Evolutionary conservation across 2,888 invertebrate species (phyloP), one percentile per base, ranked within the genome.

Genomic region (Campoplex capitator): DNA sequence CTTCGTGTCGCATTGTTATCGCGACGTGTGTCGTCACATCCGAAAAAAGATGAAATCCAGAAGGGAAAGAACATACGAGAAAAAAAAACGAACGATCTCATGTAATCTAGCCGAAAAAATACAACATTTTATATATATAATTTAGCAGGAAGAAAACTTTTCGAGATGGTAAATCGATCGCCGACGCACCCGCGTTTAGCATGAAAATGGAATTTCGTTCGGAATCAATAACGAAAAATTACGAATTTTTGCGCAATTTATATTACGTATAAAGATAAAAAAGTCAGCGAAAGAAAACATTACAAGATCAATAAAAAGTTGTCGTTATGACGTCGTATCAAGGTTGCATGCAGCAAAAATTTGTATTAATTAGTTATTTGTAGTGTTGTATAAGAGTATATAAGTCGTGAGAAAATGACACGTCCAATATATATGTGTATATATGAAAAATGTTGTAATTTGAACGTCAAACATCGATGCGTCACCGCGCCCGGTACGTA

Each of bases 401-500:
- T 38, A 38, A 4, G 35, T 28, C n/a, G 56, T 18, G 56, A 38
- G 68, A 68, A 42, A 68, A 68, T 13, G 13, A 35, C 13, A 23
- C 38, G 74, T 54, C n/a, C 6, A 18, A 4, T 38, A 11, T 6
- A 28, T 38, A 32, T 16, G 45, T 48, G 23, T 56, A 75, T 38
- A 42, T 81, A 65, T 58, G 54, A 48, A 38, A 32, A 48, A 79
- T 79, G 38, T 77, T 65, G 23, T 54, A 9, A 35, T 81, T 65
- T 68, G 38, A 42, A 62, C 74, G 85, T 74, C 28, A 85, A 58
- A 58, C 45, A 75, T 68, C 70, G 81, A 82, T 87, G 85, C 84
- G 87, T 88, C 87, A 88, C 78, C 83, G 65, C 85, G 78, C 83
- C 83, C 75, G 54, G 67, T 68, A 74, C 79, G 23, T 23, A 23